Conservation (phyloP, 1,140 invertebrate genomes). For the Drosophila cardini region DNA sequence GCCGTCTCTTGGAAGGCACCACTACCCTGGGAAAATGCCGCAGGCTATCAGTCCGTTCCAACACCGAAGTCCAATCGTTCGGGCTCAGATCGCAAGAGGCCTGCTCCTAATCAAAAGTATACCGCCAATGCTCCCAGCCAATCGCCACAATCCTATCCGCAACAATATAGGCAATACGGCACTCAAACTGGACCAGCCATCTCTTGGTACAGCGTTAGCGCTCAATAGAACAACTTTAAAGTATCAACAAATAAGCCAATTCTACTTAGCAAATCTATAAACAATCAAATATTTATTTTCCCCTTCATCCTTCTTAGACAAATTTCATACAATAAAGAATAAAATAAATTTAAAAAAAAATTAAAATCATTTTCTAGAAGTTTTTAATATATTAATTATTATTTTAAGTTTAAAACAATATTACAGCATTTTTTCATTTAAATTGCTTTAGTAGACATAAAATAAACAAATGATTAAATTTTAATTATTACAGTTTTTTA, state of each 20-base stretch:
- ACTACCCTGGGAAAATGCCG: conserved; percentile 56
- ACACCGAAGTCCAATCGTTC: conserved; percentile 16
- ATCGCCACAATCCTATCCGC: conserved; percentile 14
- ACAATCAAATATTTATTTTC: neutral
- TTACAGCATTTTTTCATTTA: no score
- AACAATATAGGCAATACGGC: conserved; percentile 16
- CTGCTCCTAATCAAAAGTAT: neutral
- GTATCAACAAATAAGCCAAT: neutral
- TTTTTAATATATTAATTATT: no score
- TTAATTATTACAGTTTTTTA: no score
- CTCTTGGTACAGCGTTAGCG: conserved; percentile 43
- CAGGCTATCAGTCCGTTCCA: conserved; percentile 36
- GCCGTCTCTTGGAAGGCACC: conserved; percentile 52
- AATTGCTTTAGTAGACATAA: no score
- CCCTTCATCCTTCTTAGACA: neutral
- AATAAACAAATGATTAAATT: no score
- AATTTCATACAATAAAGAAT: neutral
- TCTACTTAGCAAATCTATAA: neutral
- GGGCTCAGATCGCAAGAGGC: neutral
- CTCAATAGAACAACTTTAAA: conserved; percentile 33
- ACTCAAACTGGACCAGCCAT: neutral
- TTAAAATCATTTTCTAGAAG: no score
- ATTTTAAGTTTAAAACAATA: no score
- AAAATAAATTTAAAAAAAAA: neutral
- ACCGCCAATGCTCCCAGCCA: neutral